Conservation (phyloP, 2,888 invertebrate species). For the Cryptus armator region DNA sequence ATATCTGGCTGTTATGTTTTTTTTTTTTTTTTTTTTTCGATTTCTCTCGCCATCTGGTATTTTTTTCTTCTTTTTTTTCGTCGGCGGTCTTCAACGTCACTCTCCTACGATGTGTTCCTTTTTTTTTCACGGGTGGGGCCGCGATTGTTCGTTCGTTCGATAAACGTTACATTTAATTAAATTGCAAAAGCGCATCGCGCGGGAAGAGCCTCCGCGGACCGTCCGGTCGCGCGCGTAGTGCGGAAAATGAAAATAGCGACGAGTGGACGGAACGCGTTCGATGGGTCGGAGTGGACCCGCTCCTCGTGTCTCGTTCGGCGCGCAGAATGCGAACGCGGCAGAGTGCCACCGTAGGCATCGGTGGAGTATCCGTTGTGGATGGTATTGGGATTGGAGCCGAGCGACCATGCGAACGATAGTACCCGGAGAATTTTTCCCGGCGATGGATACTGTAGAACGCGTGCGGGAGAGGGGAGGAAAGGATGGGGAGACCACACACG, state of each 20-base stretch:
- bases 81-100: neutral
- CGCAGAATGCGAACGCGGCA: neutral
- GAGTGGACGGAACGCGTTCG: slow-evolving; percentile 11
- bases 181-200: slow-evolving; percentile 45
- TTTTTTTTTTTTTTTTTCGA: slow-evolving; percentile 21
- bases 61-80: neutral
- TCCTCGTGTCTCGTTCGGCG: neutral
- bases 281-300: neutral
- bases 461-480: neutral
- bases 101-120: neutral
- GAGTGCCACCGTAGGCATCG: neutral
- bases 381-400: neutral
- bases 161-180: slow-evolving; percentile 68
- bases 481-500: neutral
- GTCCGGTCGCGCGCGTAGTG: slow-evolving; percentile 34
- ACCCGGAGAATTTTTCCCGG: slow-evolving; percentile 23
- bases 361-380: slow-evolving; percentile 15
- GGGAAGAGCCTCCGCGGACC: slow-evolving; percentile 1
- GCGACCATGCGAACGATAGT: neutral
- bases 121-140: neutral
- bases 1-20: slow-evolving; percentile 41
- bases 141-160: slow-evolving; percentile 59
- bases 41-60: neutral
- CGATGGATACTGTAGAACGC: slow-evolving; percentile 31
- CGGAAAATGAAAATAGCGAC: slow-evolving; percentile 27